Base-by-base conservation (phyloP, 2,888 invertebrate species). In the Phaonia tiefii region DNA sequence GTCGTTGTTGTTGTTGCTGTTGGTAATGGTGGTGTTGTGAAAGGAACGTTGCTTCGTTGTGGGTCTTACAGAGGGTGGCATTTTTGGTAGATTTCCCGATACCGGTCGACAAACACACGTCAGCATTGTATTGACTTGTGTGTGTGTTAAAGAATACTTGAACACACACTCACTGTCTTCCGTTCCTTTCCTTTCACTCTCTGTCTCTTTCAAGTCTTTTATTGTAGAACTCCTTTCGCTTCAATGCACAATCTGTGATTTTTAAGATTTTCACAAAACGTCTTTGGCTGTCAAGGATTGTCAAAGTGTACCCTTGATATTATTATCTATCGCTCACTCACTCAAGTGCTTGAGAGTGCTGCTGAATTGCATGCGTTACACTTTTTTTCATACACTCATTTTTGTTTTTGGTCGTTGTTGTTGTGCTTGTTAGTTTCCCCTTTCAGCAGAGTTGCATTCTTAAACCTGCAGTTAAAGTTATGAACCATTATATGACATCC, bases 101-200 rank as follows among this genome's bases (percentile, higher is more conserved):
- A 91, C 91, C 83, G 91, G 91, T 83, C 91, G 91, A 87, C 91
- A 91, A 80, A 91, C 91, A 84, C 91, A 91, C 79, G 91, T 89
- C 84, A 91, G 85, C 91, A 91, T 91, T 79, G 56, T 80, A 56
- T 60, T 46, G n/a, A 56, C 13, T 17, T 10, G 5, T 25, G 11
- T 31, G 51, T 42, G 15, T 51, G 13, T 25, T n/a, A 17, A n/a
- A n/a, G n/a, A n/a, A n/a, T n/a, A n/a, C n/a, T n/a, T n/a, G n/a
- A n/a, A n/a, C n/a, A n/a, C n/a, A n/a, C n/a, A n/a, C n/a, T n/a
- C n/a, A n/a, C n/a, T n/a, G n/a, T n/a, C n/a, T n/a, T 66, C 20
- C 8, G 0, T 58, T 69, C 20, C 15, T n/a, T n/a, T n/a, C 49
- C 15, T 37, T 65, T 63, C 37, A 65, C 39, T 8, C 54, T 39